phyloP scores from a whole-genome alignment of 2,113 vertebrate species.

The Polypterus senegalus region DNA sequence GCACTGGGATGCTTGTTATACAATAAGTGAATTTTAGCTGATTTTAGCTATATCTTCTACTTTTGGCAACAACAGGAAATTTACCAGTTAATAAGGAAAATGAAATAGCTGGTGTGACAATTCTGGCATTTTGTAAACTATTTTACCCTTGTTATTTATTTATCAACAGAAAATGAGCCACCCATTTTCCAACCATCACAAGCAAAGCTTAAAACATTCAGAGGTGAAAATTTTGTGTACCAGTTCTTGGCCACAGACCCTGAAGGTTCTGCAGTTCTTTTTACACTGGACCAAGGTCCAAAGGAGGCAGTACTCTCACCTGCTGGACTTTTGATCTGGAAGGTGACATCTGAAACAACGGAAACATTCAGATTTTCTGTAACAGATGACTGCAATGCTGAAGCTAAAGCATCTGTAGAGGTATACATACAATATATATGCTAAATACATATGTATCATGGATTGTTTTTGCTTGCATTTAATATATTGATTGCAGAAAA shows the following conservation, averaged over 20 bases:
- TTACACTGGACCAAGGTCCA: constrained; percentile 59
- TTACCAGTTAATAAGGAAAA: no score
- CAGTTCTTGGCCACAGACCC: constrained; percentile 69
- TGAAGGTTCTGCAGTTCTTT: constrained; percentile 62
- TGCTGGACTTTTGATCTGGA: constrained; percentile 69
- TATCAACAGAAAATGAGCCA: constrained; percentile 56
- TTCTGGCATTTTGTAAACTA: no score
- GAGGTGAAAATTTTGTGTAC: constrained; percentile 64
- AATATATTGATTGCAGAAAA: no score
- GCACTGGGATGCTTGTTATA: no score
- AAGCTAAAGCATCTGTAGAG: constrained; percentile 46
- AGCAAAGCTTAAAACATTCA: constrained; percentile 50
- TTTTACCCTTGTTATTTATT: neutral
- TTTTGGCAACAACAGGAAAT: no score
- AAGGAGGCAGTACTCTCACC: constrained; percentile 58
- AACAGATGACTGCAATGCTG: constrained; percentile 60
- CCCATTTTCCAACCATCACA: constrained; percentile 51
- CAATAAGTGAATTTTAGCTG: no score
- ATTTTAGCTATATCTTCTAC: no score
- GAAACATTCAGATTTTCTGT: constrained; percentile 53
- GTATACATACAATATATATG: constrained; percentile 32
- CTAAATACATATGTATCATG: neutral
- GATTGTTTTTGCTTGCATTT: no score
- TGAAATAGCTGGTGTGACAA: no score
- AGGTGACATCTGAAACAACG: constrained; percentile 29